phyloP scores from a whole-genome alignment of 2,797 vertebrate species.

The Sebastes hopkinsi region DNA sequence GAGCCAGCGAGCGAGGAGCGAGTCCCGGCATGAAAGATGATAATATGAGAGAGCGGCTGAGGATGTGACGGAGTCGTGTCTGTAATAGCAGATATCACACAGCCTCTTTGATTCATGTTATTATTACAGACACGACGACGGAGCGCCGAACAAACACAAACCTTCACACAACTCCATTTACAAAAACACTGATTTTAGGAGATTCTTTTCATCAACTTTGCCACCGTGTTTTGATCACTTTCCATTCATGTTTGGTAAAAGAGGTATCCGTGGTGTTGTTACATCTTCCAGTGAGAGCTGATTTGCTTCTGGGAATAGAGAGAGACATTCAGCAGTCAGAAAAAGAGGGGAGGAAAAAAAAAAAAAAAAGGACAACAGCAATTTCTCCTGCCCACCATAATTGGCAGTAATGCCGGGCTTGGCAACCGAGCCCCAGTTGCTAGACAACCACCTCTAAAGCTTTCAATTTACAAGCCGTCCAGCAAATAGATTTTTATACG shows the following conservation, averaged over 20 bases:
- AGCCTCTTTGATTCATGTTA: constrained; percentile 18
- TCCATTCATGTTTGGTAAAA: constrained; percentile 19
- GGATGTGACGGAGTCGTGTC: constrained; percentile 6
- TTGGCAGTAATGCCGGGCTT: constrained; percentile 73
- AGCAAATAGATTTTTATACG: constrained; percentile 67
- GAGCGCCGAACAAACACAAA: not conserved
- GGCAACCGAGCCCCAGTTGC: constrained; percentile 73
- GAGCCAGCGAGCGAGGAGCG: constrained; percentile 5
- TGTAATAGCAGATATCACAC: constrained; percentile 27
- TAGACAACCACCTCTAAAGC: constrained; percentile 77
- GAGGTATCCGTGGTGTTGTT: constrained; percentile 6
- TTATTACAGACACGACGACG: not conserved
- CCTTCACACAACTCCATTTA: constrained; percentile 1
- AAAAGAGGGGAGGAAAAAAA: constrained; percentile 1
- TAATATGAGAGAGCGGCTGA: constrained; percentile 4
- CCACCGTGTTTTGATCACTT: constrained; percentile 32
- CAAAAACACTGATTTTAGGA: not conserved
- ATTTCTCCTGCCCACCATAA: constrained; percentile 65
- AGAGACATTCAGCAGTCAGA: constrained; percentile 38
- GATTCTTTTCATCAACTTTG: not conserved
- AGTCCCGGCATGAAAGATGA: constrained; percentile 16
- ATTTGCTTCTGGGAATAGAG: constrained; percentile 53
- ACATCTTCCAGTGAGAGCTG: constrained; percentile 42
- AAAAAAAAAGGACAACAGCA: constrained; percentile 40
- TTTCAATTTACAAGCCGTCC: constrained; percentile 75